Conservation (phyloP, 2,797 vertebrate species). For the Girardinus metallicus region DNA sequence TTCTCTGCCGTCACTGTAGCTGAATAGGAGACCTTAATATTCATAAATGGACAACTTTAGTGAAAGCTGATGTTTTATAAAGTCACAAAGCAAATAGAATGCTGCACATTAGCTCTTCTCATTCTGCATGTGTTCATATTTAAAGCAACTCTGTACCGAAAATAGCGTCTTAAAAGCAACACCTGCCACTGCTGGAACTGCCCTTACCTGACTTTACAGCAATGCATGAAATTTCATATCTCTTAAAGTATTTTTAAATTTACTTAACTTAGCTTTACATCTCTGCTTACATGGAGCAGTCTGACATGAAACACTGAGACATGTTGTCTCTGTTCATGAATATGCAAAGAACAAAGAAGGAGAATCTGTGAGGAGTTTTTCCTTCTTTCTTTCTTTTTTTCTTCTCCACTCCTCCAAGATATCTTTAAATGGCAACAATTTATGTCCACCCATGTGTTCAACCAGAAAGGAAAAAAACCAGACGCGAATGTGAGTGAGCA, state of each 20-base stretch:
- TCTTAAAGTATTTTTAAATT: background rate
- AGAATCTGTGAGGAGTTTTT: slow-evolving; percentile 7
- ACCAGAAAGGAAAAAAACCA: slow-evolving; percentile 16
- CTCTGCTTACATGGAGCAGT: background rate
- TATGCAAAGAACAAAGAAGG: slow-evolving; percentile 19
- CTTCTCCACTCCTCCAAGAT: slow-evolving; percentile 8
- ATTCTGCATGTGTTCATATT: background rate
- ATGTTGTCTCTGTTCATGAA: slow-evolving; percentile 13
- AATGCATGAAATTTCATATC: background rate
- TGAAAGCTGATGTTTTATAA: background rate
- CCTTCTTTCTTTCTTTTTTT: background rate
- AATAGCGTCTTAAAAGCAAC: background rate
- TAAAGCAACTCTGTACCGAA: background rate
- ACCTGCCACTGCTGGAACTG: background rate
- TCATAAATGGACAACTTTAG: background rate
- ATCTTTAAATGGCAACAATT: slow-evolving; percentile 49
- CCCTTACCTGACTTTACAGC: background rate
- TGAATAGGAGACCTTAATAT: background rate
- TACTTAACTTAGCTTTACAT: background rate
- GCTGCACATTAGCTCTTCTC: background rate
- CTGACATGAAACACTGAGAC: background rate
- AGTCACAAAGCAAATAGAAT: background rate
- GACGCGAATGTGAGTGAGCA: slow-evolving; percentile 7
- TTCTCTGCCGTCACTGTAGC: background rate
- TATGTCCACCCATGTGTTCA: slow-evolving; percentile 33